Conservation (phyloP, 2,888 invertebrate genomes). For the Pterostichus madidus region DNA sequence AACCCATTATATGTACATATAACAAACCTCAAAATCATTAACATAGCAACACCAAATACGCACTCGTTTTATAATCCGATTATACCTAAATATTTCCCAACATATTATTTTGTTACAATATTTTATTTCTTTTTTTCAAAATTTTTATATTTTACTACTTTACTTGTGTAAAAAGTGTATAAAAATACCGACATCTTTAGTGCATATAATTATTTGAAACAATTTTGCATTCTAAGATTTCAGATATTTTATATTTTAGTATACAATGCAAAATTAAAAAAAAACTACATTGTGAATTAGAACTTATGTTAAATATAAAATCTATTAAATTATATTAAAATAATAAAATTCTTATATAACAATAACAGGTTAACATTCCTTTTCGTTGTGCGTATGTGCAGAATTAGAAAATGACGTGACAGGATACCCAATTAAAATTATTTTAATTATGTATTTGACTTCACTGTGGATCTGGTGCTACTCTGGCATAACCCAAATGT, state of each 20-base stretch:
- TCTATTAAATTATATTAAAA: constrained; percentile 30
- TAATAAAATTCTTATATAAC: not conserved
- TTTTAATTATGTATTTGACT: not conserved
- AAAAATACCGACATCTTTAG: too few species aligned
- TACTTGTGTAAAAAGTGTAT: too few species aligned
- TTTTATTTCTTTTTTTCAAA: constrained; percentile 5
- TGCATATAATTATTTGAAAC: too few species aligned
- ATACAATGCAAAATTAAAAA: not conserved
- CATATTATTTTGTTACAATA: too few species aligned
- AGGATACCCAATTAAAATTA: constrained; percentile 16
- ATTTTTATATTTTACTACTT: not conserved
- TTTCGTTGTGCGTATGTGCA: constrained; percentile 29
- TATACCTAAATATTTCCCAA: too few species aligned
- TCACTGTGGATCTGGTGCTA: constrained; percentile 83
- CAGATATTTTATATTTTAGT: too few species aligned
- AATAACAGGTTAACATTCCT: not conserved
- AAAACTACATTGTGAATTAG: not conserved
- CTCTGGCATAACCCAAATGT: constrained; percentile 86
- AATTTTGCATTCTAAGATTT: too few species aligned
- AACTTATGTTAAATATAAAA: not conserved
- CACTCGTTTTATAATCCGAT: too few species aligned
- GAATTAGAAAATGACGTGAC: not conserved
- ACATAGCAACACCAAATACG: too few species aligned
- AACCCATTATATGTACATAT: too few species aligned
- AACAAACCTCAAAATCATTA: too few species aligned